These are phyloP conservation scores for Reinhardtius hippoglossoides DNA, from an alignment of 2,113 vertebrate species.

Conservation along the genomic window DNA sequence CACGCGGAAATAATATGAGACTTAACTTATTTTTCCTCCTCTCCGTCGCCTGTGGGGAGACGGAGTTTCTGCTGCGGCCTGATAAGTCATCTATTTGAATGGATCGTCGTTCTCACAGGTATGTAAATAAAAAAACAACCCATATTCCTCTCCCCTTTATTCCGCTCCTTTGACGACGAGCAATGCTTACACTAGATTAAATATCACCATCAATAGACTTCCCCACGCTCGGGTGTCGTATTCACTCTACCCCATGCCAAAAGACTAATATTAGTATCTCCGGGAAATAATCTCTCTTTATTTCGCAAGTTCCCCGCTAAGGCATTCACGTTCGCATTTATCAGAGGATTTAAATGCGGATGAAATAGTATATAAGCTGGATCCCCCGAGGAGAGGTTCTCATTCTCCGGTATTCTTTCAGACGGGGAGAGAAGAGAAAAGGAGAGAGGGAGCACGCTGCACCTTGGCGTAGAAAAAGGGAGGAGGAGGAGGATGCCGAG, in stretches of 20 bases:
- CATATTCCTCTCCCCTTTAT: conserved; percentile 68
- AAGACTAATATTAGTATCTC: conserved; percentile 87
- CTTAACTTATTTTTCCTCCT: conserved; percentile 75
- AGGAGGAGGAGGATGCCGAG: conserved; percentile 63
- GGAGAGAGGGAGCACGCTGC: conserved; percentile 78
- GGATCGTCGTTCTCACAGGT: conserved; percentile 76
- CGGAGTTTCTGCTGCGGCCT: conserved; percentile 75
- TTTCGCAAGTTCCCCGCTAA: conserved; percentile 80
- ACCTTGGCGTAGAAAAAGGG: conserved; percentile 81
- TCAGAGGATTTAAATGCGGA: conserved; percentile 86
- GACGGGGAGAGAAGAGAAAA: conserved; percentile 69
- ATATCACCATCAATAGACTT: conserved; percentile 78
- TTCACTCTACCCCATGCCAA: conserved; percentile 78
- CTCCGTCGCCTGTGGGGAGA: conserved; percentile 69
- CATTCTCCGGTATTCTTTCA: conserved; percentile 82
- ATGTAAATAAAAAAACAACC: conserved; percentile 76
- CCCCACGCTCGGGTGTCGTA: conserved; percentile 74
- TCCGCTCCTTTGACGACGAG: conserved; percentile 70
- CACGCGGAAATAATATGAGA: conserved; percentile 61
- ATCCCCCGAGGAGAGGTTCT: conserved; percentile 85
- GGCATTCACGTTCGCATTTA: conserved; percentile 82
- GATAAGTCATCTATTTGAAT: conserved; percentile 81
- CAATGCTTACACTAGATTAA: conserved; percentile 80
- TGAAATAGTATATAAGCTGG: conserved; percentile 86
- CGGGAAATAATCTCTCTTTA: conserved; percentile 84